Conservation (phyloP, 1,140 invertebrate genomes). For the Oryctes rhinoceros region DNA sequence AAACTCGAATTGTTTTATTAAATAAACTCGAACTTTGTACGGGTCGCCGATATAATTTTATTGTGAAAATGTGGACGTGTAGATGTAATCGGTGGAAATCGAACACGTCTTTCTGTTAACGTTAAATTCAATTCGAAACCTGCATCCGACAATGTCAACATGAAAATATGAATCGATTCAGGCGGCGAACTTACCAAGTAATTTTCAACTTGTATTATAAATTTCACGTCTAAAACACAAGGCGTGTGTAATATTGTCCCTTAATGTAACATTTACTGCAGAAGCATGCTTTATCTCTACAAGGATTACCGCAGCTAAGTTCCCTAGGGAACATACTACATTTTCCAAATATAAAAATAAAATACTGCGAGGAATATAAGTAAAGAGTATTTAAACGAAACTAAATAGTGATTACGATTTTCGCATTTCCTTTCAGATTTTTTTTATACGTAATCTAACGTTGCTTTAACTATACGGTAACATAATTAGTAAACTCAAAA, state of each 20-base stretch:
- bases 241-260: neutral
- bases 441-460: neutral
- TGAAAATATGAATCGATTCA: constrained; percentile 26
- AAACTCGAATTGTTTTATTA: too few relatives aligned
- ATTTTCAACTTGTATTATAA: constrained; percentile 11
- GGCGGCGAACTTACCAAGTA: neutral
- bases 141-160: neutral
- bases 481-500: too few relatives aligned
- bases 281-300: constrained; percentile 32
- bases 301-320: neutral
- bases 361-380: neutral
- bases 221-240: neutral
- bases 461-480: too few relatives aligned
- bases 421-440: neutral
- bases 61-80: too few relatives aligned
- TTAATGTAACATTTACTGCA: neutral
- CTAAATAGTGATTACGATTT: neutral
- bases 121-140: neutral
- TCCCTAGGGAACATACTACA: neutral
- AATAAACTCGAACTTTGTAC: too few relatives aligned
- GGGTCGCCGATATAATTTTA: too few relatives aligned
- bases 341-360: constrained; percentile 1
- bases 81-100: too few relatives aligned
- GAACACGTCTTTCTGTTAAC: neutral
- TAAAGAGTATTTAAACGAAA: neutral